Evolutionary conservation across 2,113 vertebrate genomes (phyloP), one percentile per base, ranked within the genome.

Genomic region (Platysteira castanea): DNA sequence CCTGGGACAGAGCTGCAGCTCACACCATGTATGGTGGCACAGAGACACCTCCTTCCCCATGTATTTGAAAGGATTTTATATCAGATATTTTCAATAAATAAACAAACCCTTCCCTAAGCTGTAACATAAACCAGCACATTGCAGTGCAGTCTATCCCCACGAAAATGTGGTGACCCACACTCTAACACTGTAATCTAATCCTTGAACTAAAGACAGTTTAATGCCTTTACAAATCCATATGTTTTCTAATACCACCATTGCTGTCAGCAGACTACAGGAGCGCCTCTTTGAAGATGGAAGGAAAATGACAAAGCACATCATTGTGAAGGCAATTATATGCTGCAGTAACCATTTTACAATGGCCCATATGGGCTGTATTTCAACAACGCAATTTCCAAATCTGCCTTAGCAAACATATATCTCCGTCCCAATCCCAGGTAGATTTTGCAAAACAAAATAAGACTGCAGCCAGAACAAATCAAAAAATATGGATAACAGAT

Each of bases 371-470:
- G 96, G 97, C 97, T 97, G 96, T 94, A 98, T 98, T 98, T 98
- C 98, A 97, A 94, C 97, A 97, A 96, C 74, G 87, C 95, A 98
- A 98, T 98, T 98, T 98, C 97, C 96, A 97, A 98, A 98, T 98
- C 97, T 97, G 95, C 97, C 97, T 96, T 73, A 75, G 94, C 93
- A 97, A 98, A 98, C 97, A 98, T 97, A 97, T 88, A 96, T 98
- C 95, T 98, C 94, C 37, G 27, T 97, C 89, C 95, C 96, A 97
- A 97, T 95, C 95, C 96, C 92, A 98, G 95, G 97, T 96, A 98
- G 60, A 89, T 84, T 96, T 96, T 88, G 87, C 73, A 89, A 96
- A 97, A 97, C 84, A 94, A 97, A 97, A 67, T 90, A 96, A 95
- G 90, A 85, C 61, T 5, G 79, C 54, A 64, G 78, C 78, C 93